Evolutionary conservation across 2,888 invertebrate genomes (phyloP).

Genomic region (Amphiduros pacificus): DNA sequence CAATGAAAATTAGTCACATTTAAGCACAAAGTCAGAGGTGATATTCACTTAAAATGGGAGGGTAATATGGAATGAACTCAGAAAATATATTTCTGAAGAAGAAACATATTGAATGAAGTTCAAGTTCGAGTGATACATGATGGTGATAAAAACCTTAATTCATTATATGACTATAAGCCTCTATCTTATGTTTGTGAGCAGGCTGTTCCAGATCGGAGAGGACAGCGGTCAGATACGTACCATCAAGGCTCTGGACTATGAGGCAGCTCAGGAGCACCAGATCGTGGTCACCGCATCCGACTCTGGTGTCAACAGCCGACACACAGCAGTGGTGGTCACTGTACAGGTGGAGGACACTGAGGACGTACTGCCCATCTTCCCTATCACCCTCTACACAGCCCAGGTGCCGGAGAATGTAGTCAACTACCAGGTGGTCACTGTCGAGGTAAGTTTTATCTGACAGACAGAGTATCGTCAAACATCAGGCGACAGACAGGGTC

Average conservation of each 20-base stretch:
- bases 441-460: constrained; percentile 27
- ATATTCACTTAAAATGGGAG: too few relatives aligned
- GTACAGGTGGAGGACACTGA: constrained; percentile 25
- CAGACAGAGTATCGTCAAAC: too few relatives aligned
- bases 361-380: constrained; percentile 27
- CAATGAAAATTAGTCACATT: too few relatives aligned
- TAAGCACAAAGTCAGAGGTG: too few relatives aligned
- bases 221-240: constrained; percentile 27
- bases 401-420: constrained; percentile 29
- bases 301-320: constrained; percentile 17
- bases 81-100: too few relatives aligned
- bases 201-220: constrained; percentile 26
- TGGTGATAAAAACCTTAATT: too few relatives aligned
- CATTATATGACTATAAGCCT: too few relatives aligned
- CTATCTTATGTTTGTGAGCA: constrained; percentile 3
- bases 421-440: constrained; percentile 24
- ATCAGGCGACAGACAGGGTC: too few relatives aligned
- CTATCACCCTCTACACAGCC: constrained; percentile 24
- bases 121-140: too few relatives aligned
- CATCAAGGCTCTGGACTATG: constrained; percentile 24
- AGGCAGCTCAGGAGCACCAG: constrained; percentile 6
- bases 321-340: constrained; percentile 18
- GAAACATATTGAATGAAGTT: too few relatives aligned
- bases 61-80: too few relatives aligned
- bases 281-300: constrained; percentile 29